Evolutionary conservation across 53 echinoderm and acorn worm species (phyloP).

Genomic region (Luidia sarsii): DNA sequence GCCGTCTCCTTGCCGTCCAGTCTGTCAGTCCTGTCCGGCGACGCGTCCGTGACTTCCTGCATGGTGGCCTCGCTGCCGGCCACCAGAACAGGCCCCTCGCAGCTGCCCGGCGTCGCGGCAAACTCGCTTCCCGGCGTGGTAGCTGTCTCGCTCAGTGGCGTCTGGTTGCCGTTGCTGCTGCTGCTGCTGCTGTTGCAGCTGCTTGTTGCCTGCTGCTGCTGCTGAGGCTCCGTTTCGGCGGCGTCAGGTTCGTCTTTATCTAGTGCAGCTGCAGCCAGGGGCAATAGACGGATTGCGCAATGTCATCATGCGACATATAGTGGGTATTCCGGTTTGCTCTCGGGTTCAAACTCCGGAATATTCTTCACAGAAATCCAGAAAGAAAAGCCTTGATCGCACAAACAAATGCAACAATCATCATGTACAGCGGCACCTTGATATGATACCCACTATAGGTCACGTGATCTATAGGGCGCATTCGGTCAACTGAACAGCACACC

Average conservation of each 20-base stretch:
- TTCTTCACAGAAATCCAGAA: no score
- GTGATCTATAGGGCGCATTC: no score
- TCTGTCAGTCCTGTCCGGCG: conserved; percentile 24
- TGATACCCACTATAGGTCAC: no score
- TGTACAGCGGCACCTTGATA: no score
- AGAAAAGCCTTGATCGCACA: no score
- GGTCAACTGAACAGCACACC: no score
- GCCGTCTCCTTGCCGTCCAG: conserved; percentile 1
- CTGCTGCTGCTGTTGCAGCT: conserved; percentile 12
- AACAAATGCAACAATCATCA: no score
- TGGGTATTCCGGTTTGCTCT: no score
- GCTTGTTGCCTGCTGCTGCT: conserved; percentile 40
- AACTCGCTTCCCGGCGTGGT: conserved; percentile 52
- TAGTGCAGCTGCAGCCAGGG: conserved; percentile 18
- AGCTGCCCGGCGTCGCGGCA: conserved; percentile 40
- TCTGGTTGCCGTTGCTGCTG: conserved; percentile 59
- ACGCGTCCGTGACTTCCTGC: conserved; percentile 56
- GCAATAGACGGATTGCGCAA: no score
- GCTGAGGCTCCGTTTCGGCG: conserved; percentile 42
- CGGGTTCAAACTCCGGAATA: no score
- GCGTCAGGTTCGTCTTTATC: conserved; percentile 36
- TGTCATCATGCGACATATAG: no score
- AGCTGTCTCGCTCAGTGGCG: conserved; percentile 55
- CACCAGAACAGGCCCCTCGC: conserved; percentile 24
- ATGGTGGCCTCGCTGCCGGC: conserved; percentile 26